Evolutionary conservation across 2,113 vertebrate species (phyloP).

Genomic region (Gymnorhina tibicen): DNA sequence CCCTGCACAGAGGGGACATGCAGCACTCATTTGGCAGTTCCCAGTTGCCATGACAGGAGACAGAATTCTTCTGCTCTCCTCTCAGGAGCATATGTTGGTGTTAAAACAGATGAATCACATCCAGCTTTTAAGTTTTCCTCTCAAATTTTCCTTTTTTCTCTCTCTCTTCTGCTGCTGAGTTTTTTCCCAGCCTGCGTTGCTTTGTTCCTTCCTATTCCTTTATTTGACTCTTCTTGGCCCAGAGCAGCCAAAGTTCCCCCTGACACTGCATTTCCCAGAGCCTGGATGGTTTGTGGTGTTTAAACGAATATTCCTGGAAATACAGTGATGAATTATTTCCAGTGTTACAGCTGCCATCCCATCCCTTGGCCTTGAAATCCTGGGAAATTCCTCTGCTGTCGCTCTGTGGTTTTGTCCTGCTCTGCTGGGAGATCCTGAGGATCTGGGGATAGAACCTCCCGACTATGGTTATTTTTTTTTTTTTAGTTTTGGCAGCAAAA

Average conservation of each 20-base stretch:
- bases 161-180: not conserved
- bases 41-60: not conserved
- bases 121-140: not conserved
- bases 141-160: not conserved
- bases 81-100: not conserved
- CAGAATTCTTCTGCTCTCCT: not conserved
- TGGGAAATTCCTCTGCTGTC: not conserved
- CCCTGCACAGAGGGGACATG: not conserved
- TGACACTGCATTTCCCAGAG: not conserved
- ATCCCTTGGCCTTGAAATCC: not conserved
- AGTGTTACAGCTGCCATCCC: not conserved
- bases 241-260: not conserved
- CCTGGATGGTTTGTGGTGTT: not conserved
- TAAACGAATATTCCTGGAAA: not conserved
- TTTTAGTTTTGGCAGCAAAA: not conserved
- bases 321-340: not conserved
- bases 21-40: not conserved
- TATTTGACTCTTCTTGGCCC: not conserved
- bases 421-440: not conserved
- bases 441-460: fast-evolving
- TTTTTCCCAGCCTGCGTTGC: not conserved
- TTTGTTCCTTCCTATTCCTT: not conserved
- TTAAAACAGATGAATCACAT: not conserved
- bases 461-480: not conserved
- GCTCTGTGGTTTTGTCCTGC: not conserved